Conservation (phyloP, 92 coral and sea anemone genomes). For the Nematostella vectensis region DNA sequence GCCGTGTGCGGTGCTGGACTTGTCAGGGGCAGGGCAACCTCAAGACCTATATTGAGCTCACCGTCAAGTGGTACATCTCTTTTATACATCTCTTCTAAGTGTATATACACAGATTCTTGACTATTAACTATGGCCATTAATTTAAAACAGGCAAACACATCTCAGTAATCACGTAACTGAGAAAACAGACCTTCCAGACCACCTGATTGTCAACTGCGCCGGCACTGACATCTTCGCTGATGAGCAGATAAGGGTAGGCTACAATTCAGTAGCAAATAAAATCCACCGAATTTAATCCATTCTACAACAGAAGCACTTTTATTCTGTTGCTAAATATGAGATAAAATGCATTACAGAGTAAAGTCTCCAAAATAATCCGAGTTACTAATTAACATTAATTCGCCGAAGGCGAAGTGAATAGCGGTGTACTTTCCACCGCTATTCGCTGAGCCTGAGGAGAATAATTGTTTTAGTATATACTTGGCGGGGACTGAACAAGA, state of each 20-base stretch:
- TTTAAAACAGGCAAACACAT: conserved; percentile 56
- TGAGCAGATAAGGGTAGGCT: conserved; percentile 66
- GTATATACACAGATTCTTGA: not conserved
- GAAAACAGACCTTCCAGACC: conserved; percentile 63
- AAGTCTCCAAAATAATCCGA: no score
- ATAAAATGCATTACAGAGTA: no score
- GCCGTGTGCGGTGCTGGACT: conserved; percentile 61
- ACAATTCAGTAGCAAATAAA: not conserved
- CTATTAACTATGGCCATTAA: not conserved
- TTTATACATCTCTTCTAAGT: no score
- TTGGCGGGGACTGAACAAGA: no score
- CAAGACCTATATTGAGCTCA: conserved; percentile 76
- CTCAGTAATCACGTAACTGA: conserved; percentile 60
- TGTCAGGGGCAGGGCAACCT: conserved; percentile 68
- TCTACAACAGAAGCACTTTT: not conserved
- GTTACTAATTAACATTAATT: no score
- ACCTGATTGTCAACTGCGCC: conserved; percentile 48
- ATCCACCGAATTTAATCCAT: not conserved
- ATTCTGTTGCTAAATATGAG: not conserved
- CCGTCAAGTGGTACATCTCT: conserved; percentile 68
- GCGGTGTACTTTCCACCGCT: no score
- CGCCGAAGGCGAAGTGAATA: no score
- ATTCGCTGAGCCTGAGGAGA: no score
- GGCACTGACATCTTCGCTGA: conserved; percentile 81
- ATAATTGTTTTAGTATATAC: no score